Base-by-base conservation (phyloP, 2,797 vertebrate genomes). In the Arctocebus calabarensis region DNA sequence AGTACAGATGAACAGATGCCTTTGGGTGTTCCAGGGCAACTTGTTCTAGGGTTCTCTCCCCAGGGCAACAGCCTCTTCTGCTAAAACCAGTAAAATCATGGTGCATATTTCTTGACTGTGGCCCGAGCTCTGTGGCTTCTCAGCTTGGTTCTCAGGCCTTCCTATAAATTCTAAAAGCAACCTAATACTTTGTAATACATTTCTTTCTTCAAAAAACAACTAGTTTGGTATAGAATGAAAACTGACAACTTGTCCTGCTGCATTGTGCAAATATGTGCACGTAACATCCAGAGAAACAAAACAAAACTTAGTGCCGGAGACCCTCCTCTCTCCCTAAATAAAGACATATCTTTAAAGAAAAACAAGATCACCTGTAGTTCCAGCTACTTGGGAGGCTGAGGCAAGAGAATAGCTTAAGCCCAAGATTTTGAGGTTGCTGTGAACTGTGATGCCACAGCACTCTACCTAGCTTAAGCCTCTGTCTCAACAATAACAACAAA, bases 161-260 rank as follows among this genome's bases (percentile, higher is more conserved):
- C 22, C 8, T 23, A 66, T 82, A 84, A 77, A 79, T 88, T 88
- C 59, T 78, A 55, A 84, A 94, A 89, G 57, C 68, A 91, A 82
- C 12, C 34, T 77, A 88, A 64, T 84, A 59, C 9, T 27, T 70
- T 20, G 8, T 43, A 91, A 84, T 78, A 93, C 75, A 91, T 45
- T 43, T 52, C 48, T 79, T 84, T 84, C 84, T 74, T 85, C 68
- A 75, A 32, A 84, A 91, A 91, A 55, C 77, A 32, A 48, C 27
- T 70, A 91, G 16, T 84, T 84, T 85, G 73, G 13, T 82, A 5
- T 23, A 71, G 19, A 96, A 92, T 40, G 64, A 93, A 94, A 91
- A 91, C 27, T 32, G 90, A 40, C 7, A 83, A 17, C 11, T 34
- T 52, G n/a, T 2, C 22, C 61, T 27, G 25, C 23, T 62, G 12